Conservation (phyloP, 2,113 vertebrate genomes). For the Microtus richardsoni region DNA sequence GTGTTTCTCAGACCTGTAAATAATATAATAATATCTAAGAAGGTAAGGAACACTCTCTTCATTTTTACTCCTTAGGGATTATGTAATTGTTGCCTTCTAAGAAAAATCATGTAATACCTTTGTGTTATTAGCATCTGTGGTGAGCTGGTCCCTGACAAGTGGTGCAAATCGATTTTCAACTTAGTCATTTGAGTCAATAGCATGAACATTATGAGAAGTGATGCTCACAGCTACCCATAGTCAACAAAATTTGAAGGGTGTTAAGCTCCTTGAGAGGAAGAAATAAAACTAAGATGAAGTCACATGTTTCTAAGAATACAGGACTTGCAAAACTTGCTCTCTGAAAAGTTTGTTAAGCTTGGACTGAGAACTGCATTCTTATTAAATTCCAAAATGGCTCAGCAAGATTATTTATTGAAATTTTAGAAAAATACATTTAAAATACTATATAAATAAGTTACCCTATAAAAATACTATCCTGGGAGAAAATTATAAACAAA, state of each 20-base stretch:
- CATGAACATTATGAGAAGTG: conserved; percentile 22
- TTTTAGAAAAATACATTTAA: conserved; percentile 55
- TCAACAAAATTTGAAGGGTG: conserved; percentile 66
- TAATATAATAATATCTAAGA: conserved; percentile 11
- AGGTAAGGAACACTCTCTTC: background rate
- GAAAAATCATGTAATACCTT: background rate
- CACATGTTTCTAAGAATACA: background rate
- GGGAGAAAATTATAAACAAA: conserved; percentile 66
- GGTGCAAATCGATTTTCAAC: conserved; percentile 65
- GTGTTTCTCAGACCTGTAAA: background rate
- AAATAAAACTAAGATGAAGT: conserved; percentile 5
- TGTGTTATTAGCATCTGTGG: conserved; percentile 51
- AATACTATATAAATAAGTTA: conserved; percentile 60
- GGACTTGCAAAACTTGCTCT: background rate
- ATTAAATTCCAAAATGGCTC: background rate
- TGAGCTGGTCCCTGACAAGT: conserved; percentile 44
- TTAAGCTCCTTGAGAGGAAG: background rate
- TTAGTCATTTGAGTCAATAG: conserved; percentile 71
- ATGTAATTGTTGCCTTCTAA: conserved; percentile 8
- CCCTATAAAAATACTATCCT: conserved; percentile 31
- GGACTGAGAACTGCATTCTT: background rate
- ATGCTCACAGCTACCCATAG: background rate
- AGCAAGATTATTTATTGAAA: conserved; percentile 64
- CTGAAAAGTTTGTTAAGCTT: conserved; percentile 51
- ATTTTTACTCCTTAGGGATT: background rate